Evolutionary conservation across 2,113 vertebrate genomes (phyloP), one percentile per base, ranked within the genome.

Genomic region (Paramormyrops kingsleyae): DNA sequence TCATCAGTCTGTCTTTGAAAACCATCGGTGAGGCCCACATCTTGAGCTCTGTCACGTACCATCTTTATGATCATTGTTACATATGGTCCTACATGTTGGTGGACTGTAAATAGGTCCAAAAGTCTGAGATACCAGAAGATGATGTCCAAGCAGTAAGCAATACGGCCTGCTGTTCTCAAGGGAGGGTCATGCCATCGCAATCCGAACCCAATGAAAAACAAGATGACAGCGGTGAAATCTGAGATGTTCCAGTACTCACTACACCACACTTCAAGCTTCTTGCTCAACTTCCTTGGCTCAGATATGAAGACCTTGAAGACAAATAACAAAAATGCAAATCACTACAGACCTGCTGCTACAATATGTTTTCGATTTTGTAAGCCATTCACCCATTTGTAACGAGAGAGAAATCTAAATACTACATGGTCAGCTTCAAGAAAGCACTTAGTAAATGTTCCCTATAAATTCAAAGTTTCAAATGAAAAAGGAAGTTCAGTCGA

Each of bases 31-130:
- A n/a, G n/a, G n/a, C 13, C 87, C n/a, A 10, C 12, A 1, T 52
- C 46, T n/a, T 8, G 13, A 15, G 88, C 89, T 83, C 56, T 3
- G 74, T 31, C 53, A 94, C 97, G 91, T 90, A 99, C 99, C 99
- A 99, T 99, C 94, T 99, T 99, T 6, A 97, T 97, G 92, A 99
- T 98, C 97, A 99, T 99, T 90, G 97, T 99, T 92, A 99, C 95
- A 91, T 99, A 99, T 0, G 97, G 98, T 10, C 99, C 99, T 84
- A 97, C 97, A 89, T 98, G 96, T 91, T 99, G 97, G 93, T 99
- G 99, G 93, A 99, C 97, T 70, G 99, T 98, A 92, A 99, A 96
- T 89, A 99, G 96, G 92, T 99, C 99, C 92, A 97, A 94, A 83
- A 99, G 96, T 4, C 97, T 96, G 89, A 97, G 91, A 49, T 97